A percentile compares a stretch with the other conserved stretches of the same genome.
phyloP scores from a whole-genome alignment of 1,140 invertebrate species.

The Magallana angulata region DNA sequence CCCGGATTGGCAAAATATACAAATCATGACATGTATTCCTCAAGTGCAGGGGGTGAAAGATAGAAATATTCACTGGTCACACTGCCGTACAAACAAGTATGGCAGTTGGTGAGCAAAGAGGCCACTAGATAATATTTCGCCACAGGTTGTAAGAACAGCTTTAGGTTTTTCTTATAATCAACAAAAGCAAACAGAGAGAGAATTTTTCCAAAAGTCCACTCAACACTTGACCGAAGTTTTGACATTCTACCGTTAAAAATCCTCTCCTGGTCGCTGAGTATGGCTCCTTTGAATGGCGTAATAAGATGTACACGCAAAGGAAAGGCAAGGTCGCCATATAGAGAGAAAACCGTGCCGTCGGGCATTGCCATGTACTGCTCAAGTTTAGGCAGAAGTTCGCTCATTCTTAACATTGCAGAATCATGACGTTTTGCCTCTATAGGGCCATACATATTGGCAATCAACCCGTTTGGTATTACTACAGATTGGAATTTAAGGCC shows the following conservation, averaged over 20 bases:
- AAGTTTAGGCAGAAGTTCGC: too few species aligned
- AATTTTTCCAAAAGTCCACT: conserved; percentile 44
- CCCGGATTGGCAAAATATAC: too few species aligned
- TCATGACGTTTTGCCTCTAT: too few species aligned
- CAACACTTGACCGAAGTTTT: neutral
- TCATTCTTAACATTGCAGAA: too few species aligned
- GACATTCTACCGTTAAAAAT: conserved; percentile 46
- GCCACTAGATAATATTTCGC: conserved; percentile 42
- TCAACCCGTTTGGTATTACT: too few species aligned
- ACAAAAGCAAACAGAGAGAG: conserved; percentile 42
- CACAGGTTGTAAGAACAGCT: conserved; percentile 48
- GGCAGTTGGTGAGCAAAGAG: too few species aligned
- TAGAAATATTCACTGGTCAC: too few species aligned
- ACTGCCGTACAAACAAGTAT: too few species aligned
- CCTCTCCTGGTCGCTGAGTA: neutral
- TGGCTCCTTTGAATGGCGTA: conserved; percentile 30
- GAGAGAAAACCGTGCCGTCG: neutral
- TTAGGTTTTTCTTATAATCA: conserved; percentile 47
- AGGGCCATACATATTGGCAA: too few species aligned
- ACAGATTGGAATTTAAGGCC: too few species aligned
- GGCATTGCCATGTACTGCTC: neutral
- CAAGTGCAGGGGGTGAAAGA: too few species aligned
- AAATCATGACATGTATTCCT: too few species aligned
- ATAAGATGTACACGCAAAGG: conserved; percentile 41
- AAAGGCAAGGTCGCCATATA: conserved; percentile 34